Percentiles rank a stretch among this genome's conserved stretches.
Evolutionary conservation across 2,888 invertebrate species (phyloP).

Genomic region (Arrhopalites spinosus): DNA sequence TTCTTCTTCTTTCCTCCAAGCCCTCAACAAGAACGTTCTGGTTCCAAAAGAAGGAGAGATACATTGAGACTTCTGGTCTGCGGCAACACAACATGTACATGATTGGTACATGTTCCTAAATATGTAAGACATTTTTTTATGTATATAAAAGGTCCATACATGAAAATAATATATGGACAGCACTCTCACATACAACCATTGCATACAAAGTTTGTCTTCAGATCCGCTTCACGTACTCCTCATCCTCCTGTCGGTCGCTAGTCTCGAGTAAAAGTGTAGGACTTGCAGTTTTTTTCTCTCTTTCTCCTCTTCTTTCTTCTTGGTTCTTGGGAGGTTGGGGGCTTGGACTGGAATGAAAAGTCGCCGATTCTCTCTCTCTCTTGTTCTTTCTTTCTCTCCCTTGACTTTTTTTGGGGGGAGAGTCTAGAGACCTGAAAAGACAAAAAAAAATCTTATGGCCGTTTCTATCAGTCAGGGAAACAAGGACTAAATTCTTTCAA

Average conservation of each 20-base stretch:
- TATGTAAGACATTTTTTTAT: background rate
- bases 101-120: background rate
- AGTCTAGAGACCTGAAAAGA: too few relatives aligned
- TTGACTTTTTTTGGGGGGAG: too few relatives aligned
- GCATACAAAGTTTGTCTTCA: slow-evolving; percentile 14
- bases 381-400: slow-evolving; percentile 14
- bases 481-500: slow-evolving; percentile 23
- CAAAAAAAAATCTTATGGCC: slow-evolving; percentile 21
- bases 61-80: slow-evolving; percentile 8
- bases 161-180: slow-evolving; percentile 23
- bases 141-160: slow-evolving; percentile 9
- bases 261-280: slow-evolving; percentile 13
- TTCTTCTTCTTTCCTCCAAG: too few relatives aligned
- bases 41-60: background rate
- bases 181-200: slow-evolving; percentile 6
- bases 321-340: background rate
- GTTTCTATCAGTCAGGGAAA: slow-evolving; percentile 16
- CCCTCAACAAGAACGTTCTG: background rate
- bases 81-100: slow-evolving; percentile 3
- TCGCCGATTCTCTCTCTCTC: slow-evolving; percentile 14
- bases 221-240: slow-evolving; percentile 15
- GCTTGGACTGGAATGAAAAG: slow-evolving; percentile 34
- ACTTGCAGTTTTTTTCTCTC: slow-evolving; percentile 29
- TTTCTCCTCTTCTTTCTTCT: background rate
- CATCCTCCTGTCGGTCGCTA: background rate